Conservation (phyloP, 2,888 invertebrate species). For the Calameuta pallipes region DNA sequence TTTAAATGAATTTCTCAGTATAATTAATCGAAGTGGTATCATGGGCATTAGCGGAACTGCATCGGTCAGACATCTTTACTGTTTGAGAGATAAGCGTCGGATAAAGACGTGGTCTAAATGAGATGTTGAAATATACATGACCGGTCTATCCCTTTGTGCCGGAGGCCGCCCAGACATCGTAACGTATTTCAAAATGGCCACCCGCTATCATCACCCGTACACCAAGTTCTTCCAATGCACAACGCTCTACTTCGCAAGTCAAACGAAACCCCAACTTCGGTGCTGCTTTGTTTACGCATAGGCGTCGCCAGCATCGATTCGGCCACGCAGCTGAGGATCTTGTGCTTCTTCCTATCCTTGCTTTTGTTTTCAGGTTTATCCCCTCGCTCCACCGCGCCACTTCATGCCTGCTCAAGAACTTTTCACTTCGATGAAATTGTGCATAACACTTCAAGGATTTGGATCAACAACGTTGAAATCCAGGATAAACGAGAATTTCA, state of each 20-base stretch:
- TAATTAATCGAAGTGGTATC: neutral
- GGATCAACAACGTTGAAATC: neutral
- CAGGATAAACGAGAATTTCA: neutral
- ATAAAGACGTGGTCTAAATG: constrained; percentile 21
- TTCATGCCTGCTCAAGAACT: neutral
- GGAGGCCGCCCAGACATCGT: neutral
- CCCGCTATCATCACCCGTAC: neutral
- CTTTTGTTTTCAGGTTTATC: neutral
- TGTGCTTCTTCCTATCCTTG: neutral
- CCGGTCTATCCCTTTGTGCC: constrained; percentile 19
- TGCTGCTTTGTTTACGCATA: neutral
- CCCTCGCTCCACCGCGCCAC: neutral
- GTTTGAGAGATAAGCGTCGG: constrained; percentile 15
- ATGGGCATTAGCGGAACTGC: neutral
- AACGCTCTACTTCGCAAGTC: neutral
- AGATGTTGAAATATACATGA: constrained; percentile 24
- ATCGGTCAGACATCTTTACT: neutral
- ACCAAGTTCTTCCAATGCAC: neutral
- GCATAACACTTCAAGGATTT: neutral
- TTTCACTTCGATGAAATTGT: neutral
- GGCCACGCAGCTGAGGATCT: neutral
- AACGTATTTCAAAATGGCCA: constrained; percentile 5
- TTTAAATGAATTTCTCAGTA: neutral
- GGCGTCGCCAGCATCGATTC: neutral
- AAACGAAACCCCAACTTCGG: neutral